Base-by-base conservation (phyloP, 1,140 invertebrate genomes). In the Rhopalosiphum padi region DNA sequence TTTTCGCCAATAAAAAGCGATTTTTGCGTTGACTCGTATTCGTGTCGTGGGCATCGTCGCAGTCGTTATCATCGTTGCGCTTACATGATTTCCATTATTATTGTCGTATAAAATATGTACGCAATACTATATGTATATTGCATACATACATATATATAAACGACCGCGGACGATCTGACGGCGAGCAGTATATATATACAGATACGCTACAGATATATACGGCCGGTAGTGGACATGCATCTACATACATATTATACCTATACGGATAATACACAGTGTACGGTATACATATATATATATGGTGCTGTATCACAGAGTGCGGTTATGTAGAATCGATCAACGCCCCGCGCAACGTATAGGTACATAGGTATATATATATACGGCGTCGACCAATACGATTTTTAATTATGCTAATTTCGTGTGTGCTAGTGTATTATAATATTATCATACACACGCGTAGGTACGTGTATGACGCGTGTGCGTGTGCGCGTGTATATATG, bases 291-390 rank as follows among this genome's bases (percentile, higher is more conserved):
- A n/a, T n/a, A 5, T 0, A 11, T 30, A 2, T 60, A 60, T 30
- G 9, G 25, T 55, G 53, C 23, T 25, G 22, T 30, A 30, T 77
- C 60, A n/a, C n/a, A n/a, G 60, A 77, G 60, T 77, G 30, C 15
- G 60, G 60, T 77, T 77, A 77, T 77, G 60, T 77, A n/a, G 60
- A 77, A 77, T 77, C 60, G 60, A 77, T 77, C 60, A 77, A 18
- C 60, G 60, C 60, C n/a, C 30, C 30, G 30, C 60, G n/a, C 18
- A 77, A 18, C 48, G 48, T 51, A n/a, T 77, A 77, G 30, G 60
- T 77, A n/a, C n/a, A 18, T 15, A 30, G 9, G 30, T 68, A 68
- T n/a, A 30, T 60, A 25, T 60, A 68, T 18, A 18, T 7, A 30
- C 30, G 30, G 9, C 88, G 6, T 1, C 46, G 46, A 51, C 22